Conservation (phyloP, 1,140 invertebrate species). For the Lasioglossum albipes region DNA sequence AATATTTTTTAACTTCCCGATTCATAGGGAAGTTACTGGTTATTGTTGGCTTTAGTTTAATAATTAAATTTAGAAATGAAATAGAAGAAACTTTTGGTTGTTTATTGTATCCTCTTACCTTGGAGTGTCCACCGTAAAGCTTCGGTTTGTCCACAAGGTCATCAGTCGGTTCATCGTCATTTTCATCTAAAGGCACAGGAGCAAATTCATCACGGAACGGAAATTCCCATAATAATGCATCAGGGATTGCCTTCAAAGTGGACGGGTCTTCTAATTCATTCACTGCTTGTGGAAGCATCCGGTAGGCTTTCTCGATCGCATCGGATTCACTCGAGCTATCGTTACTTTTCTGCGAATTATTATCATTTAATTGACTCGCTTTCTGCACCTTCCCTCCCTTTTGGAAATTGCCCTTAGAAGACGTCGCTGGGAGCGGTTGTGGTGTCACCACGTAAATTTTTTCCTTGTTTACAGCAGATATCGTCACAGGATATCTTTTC, state of each 20-base stretch:
- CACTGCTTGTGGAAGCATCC: constrained; percentile 77
- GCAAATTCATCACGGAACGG: constrained; percentile 77
- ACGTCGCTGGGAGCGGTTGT: constrained; percentile 74
- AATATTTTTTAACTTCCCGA: too few relatives aligned
- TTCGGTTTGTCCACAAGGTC: constrained; percentile 57
- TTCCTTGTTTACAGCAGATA: constrained; percentile 86
- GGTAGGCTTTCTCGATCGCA: constrained; percentile 75
- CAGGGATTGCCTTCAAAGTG: constrained; percentile 70
- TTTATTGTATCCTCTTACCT: constrained; percentile 67
- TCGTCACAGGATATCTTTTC: constrained; percentile 85
- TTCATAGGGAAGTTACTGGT: too few relatives aligned
- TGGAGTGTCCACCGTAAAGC: constrained; percentile 74
- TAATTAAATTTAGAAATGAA: too few relatives aligned
- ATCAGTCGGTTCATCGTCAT: constrained; percentile 47
- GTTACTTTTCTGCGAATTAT: neutral
- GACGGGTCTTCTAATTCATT: constrained; percentile 76
- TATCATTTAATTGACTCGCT: neutral
- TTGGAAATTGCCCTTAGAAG: constrained; percentile 7
- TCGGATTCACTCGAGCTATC: constrained; percentile 49
- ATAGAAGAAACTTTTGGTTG: constrained; percentile 13
- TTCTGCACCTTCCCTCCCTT: constrained; percentile 4
- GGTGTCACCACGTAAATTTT: constrained; percentile 89
- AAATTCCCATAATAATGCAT: constrained; percentile 72
- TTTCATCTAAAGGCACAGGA: constrained; percentile 30
- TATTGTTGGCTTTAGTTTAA: too few relatives aligned